Evolutionary conservation across 2,113 vertebrate species (phyloP).

Genomic region (Muntiacus muntjak): DNA sequence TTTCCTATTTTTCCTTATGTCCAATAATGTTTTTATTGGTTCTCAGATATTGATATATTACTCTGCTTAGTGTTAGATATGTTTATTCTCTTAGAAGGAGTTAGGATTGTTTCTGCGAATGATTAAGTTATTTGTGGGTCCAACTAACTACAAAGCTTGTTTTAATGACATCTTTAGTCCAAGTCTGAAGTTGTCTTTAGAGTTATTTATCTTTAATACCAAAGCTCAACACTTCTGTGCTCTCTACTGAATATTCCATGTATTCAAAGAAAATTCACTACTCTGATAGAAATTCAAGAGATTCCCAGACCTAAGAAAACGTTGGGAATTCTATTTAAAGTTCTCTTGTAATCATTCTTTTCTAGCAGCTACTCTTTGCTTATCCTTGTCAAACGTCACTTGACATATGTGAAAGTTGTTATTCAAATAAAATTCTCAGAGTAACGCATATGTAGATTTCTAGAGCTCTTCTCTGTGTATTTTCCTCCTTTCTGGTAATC

Average conservation of each 20-base stretch:
- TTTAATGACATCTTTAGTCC: not conserved
- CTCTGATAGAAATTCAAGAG: not conserved
- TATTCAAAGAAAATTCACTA: not conserved
- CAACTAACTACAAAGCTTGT: not conserved
- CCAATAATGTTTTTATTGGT: not conserved
- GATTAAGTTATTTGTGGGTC: not conserved
- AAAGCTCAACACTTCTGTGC: not conserved
- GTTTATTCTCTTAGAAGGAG: not conserved
- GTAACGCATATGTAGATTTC: not conserved
- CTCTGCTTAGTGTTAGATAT: not conserved
- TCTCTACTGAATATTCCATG: not conserved
- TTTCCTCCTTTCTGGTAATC: not conserved
- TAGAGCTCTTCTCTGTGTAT: not conserved
- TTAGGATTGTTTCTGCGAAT: not conserved
- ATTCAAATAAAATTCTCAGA: not conserved
- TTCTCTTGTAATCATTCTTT: not conserved
- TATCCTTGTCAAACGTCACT: not conserved
- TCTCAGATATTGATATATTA: not conserved
- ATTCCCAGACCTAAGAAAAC: not conserved
- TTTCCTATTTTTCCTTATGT: not conserved
- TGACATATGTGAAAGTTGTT: not conserved
- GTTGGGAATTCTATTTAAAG: not conserved
- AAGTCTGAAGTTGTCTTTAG: not conserved
- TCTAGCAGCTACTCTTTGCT: not conserved
- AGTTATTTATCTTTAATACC: not conserved